Evolutionary conservation across 2,797 vertebrate species (phyloP).

Genomic region (Cetoscarus ocellatus): DNA sequence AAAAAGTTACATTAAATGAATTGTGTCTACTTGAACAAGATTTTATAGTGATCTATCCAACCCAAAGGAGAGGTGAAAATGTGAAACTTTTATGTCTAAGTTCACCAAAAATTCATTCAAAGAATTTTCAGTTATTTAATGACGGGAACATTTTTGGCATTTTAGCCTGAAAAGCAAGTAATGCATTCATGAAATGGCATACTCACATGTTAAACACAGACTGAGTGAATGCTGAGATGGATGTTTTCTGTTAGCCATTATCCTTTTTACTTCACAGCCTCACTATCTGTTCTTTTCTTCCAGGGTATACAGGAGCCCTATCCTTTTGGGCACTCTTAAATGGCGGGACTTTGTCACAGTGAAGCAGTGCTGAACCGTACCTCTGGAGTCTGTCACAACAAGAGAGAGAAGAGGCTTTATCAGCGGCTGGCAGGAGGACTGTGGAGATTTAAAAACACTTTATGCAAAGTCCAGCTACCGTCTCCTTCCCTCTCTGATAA

Average conservation of each 20-base stretch:
- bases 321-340: conserved; percentile 98
- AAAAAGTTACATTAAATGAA: background rate
- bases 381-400: conserved; percentile 79
- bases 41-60: background rate
- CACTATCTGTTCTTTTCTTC: conserved; percentile 45
- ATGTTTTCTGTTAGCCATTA: background rate
- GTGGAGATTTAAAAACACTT: conserved; percentile 74
- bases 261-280: background rate
- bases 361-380: conserved; percentile 78
- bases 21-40: background rate
- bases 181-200: too few species aligned
- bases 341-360: conserved; percentile 82
- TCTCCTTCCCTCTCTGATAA: conserved; percentile 48
- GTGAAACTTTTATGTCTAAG: too few species aligned
- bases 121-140: too few species aligned
- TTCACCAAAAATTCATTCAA: too few species aligned
- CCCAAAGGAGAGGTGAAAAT: too few species aligned
- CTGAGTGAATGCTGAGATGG: background rate
- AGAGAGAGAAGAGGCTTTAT: conserved; percentile 62
- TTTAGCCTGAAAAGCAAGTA: too few species aligned
- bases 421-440: conserved; percentile 55
- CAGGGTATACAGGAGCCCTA: conserved; percentile 98
- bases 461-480: conserved; percentile 83
- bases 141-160: too few species aligned
- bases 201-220: too few species aligned